phyloP scores from a whole-genome alignment of 1,140 invertebrate genomes.

The Vollenhovia emeryi region DNA sequence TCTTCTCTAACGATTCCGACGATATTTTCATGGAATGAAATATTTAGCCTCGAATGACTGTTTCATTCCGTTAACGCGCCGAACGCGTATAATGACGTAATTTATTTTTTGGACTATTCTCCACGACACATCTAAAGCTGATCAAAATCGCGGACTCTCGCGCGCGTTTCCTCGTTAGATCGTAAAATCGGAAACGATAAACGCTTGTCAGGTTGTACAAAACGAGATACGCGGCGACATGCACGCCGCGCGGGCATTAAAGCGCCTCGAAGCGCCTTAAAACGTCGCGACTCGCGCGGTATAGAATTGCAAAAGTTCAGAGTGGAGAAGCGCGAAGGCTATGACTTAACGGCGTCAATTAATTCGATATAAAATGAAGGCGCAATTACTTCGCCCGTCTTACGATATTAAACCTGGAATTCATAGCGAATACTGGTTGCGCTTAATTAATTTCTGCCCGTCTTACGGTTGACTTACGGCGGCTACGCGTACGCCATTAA shows the following conservation, averaged over 20 bases:
- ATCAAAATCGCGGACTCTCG: constrained; percentile 2
- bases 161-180: constrained; percentile 8
- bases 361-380: constrained; percentile 55
- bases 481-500: constrained; percentile 6
- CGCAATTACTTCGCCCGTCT: constrained; percentile 41
- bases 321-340: constrained; percentile 34
- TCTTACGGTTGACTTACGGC: constrained; percentile 3
- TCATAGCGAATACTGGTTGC: constrained; percentile 38
- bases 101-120: not conserved
- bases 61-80: not conserved
- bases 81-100: no score
- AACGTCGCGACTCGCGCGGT: constrained; percentile 22
- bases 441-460: constrained; percentile 56
- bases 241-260: not conserved
- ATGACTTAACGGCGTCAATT: constrained; percentile 45
- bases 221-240: constrained; percentile 36
- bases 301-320: constrained; percentile 39
- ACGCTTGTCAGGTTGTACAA: constrained; percentile 15
- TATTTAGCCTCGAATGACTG: not conserved
- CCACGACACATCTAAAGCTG: not conserved
- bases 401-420: constrained; percentile 55
- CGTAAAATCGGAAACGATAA: constrained; percentile 23
- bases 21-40: not conserved
- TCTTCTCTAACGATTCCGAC: not conserved
- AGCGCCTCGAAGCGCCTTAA: constrained; percentile 16